Conservation (phyloP, 2,888 invertebrate genomes). For the Harpalus rufipes region DNA sequence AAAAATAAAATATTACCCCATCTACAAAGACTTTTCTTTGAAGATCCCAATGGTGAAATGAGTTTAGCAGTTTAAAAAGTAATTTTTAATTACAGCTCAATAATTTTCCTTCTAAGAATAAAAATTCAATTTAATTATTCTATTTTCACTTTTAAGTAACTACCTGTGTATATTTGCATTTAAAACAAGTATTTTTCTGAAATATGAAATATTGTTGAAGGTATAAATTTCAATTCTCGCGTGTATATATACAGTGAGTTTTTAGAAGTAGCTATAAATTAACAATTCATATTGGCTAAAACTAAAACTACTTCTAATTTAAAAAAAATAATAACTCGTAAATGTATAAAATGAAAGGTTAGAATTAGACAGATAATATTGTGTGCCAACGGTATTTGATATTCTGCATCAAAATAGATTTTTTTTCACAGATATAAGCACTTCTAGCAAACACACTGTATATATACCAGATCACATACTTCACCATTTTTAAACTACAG, state of each 20-base stretch:
- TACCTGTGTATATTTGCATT: slow-evolving; percentile 19
- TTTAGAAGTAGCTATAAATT: slow-evolving; percentile 41
- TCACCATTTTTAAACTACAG: slow-evolving; percentile 39
- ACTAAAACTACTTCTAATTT: slow-evolving; percentile 6
- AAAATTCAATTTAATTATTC: slow-evolving; percentile 16
- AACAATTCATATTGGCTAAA: slow-evolving; percentile 27
- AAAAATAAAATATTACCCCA: slow-evolving; percentile 50
- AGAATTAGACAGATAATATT: slow-evolving; percentile 43
- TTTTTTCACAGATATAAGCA: slow-evolving; percentile 44
- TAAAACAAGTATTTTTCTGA: slow-evolving; percentile 17
- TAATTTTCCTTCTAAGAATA: background rate
- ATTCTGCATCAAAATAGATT: slow-evolving; percentile 37
- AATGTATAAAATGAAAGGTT: slow-evolving; percentile 28
- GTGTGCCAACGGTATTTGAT: slow-evolving; percentile 52
- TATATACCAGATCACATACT: slow-evolving; percentile 27
- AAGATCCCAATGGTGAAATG: slow-evolving; percentile 52
- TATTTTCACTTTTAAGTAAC: slow-evolving; percentile 40
- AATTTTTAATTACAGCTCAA: slow-evolving; percentile 23
- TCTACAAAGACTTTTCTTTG: slow-evolving; percentile 30
- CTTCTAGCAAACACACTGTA: slow-evolving; percentile 51
- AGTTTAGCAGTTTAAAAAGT: slow-evolving; percentile 25
- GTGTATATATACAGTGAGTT: slow-evolving; percentile 51
- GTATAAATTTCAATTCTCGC: slow-evolving; percentile 28
- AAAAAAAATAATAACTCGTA: slow-evolving; percentile 9
- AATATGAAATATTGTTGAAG: slow-evolving; percentile 30